These are phyloP conservation scores for Nesidiocoris tenuis DNA, from an alignment of 2,888 invertebrate species.

Conservation along the genomic window DNA sequence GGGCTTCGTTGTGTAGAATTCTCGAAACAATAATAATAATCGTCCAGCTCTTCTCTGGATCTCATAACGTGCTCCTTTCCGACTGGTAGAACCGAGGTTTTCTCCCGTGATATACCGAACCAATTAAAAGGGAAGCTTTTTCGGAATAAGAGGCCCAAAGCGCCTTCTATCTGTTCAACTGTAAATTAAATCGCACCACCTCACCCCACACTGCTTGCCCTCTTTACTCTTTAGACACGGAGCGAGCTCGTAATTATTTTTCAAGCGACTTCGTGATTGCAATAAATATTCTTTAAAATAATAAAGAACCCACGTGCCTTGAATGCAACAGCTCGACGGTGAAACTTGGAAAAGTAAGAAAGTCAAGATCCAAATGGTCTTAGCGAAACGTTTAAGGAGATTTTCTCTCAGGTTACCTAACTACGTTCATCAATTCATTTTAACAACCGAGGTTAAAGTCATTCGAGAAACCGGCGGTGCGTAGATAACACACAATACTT, in stretches of 20 bases:
- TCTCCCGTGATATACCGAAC: conserved; percentile 35
- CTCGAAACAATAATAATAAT: conserved; percentile 36
- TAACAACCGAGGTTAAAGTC: too few species aligned
- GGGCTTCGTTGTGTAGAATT: neutral
- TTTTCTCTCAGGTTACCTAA: too few species aligned
- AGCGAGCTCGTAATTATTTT: conserved; percentile 34
- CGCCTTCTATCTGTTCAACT: conserved; percentile 32
- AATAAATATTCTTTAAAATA: conserved; percentile 46
- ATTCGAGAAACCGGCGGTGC: too few species aligned
- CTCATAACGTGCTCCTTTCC: conserved; percentile 25
- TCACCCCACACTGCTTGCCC: neutral
- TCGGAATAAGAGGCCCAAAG: neutral
- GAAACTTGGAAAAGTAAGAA: neutral
- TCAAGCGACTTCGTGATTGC: conserved; percentile 37
- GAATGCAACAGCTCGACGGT: conserved; percentile 13
- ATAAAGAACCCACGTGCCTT: conserved; percentile 44
- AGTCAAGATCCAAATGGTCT: neutral
- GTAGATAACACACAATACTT: too few species aligned
- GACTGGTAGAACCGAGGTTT: neutral
- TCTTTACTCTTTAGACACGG: neutral
- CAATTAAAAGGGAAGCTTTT: conserved; percentile 29
- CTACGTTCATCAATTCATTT: too few species aligned
- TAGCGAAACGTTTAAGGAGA: too few species aligned
- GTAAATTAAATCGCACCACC: conserved; percentile 37
- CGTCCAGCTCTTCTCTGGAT: conserved; percentile 21